Base-by-base conservation (phyloP, 2,797 vertebrate species). In the Acanthurus leucopareius region DNA sequence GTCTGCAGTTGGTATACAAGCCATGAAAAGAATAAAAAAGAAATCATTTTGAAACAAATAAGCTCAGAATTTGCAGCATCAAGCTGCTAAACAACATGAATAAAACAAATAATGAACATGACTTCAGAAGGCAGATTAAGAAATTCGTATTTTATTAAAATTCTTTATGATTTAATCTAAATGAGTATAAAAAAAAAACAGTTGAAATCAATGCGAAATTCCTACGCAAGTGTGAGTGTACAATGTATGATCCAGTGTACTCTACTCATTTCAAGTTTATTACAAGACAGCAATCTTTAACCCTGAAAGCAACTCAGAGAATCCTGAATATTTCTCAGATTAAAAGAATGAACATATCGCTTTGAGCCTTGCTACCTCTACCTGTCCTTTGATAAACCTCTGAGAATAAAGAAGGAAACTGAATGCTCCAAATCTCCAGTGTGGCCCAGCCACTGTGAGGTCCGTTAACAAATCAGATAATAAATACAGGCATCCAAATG, bases 371-470 rank as follows among this genome's bases (percentile, higher is more conserved):
- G 79, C 80, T 77, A 79, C 73, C 82, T 77, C 80, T 77, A 88
- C 87, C 89, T 91, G 90, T 90, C 71, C 74, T 90, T 89, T 86
- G 77, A 90, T 89, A 87, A 93, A 92, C 92, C 91, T 94, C 90
- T 89, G 85, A 93, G 76, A 86, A 89, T 81, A 90, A 86, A 86
- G 75, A 75, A 84, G 73, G 84, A 92, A 92, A 88, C 73, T 82
- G 75, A 92, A 87, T 65, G 79, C 85, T 91, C 63, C 83, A 89
- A 80, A 85, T 91, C 83, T 92, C 80, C 84, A 79, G 69, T 56
- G 93, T 96, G 95, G 95, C 93, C 94, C 94, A 94, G 95, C 94
- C 95, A 95, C 94, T 86, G 82, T 91, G 90, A 93, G 86, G 86
- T 93, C 89, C 77, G 86, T 88, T 89, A 80, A 78, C 73, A 90